Conservation (phyloP, 2,888 invertebrate genomes). For the Archaeoteleia sp. region DNA sequence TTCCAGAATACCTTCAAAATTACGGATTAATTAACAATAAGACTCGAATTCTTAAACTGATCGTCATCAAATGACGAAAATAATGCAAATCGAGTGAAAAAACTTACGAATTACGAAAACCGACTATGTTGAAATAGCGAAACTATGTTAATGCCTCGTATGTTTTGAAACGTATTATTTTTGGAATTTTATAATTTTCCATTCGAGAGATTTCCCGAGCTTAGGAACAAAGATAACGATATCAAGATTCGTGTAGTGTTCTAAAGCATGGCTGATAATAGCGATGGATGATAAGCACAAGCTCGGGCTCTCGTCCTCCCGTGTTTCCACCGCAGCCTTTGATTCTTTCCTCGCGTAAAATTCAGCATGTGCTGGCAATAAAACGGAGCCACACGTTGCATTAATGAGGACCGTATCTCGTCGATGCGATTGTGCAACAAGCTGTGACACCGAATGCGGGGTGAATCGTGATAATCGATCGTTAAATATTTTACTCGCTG, state of each 20-base stretch:
- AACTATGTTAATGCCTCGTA: not conserved
- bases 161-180: not conserved
- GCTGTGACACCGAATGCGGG: conserved; percentile 25
- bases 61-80: too few species aligned
- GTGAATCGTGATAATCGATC: conserved; percentile 27
- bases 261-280: conserved; percentile 10
- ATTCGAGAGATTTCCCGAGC: conserved; percentile 15
- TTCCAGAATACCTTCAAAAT: too few species aligned
- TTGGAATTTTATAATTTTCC: conserved; percentile 8
- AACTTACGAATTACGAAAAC: too few species aligned
- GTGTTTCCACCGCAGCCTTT: too few species aligned
- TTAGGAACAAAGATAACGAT: conserved; percentile 21
- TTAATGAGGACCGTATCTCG: conserved; percentile 27
- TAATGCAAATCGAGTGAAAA: too few species aligned
- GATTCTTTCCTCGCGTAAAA: conserved; percentile 30
- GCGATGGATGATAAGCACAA: conserved; percentile 23
- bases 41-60: too few species aligned
- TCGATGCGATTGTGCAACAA: conserved; percentile 29
- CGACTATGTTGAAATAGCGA: too few species aligned
- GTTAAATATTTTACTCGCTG: conserved; percentile 29
- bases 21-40: too few species aligned
- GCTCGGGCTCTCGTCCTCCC: conserved; percentile 8
- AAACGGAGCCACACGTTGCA: conserved; percentile 25
- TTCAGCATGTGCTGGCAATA: conserved; percentile 23
- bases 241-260: conserved; percentile 17